phyloP scores from a whole-genome alignment of 2,113 vertebrate species.

The Alethe castanea region DNA sequence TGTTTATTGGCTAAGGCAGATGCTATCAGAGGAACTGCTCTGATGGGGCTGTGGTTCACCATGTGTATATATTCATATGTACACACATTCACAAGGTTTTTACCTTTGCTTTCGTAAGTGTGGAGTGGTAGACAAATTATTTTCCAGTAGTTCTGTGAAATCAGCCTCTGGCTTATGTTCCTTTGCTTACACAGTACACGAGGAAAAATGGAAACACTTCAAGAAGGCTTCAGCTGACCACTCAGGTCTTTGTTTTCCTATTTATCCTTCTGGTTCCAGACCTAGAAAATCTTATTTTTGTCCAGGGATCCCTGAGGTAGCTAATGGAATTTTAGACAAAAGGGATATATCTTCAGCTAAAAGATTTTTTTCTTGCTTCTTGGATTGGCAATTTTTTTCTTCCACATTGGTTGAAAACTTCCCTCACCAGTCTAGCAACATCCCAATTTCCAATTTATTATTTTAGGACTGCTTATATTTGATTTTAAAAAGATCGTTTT shows the following conservation, averaged over 20 bases:
- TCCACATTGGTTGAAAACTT: neutral
- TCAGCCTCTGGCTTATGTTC: neutral
- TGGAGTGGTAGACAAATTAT: neutral
- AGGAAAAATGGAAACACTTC: neutral
- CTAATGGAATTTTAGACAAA: neutral
- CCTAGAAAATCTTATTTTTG: neutral
- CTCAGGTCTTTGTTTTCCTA: neutral
- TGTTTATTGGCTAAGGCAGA: neutral
- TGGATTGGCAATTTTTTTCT: neutral
- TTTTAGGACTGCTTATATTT: neutral
- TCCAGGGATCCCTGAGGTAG: neutral
- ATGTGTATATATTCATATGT: rapidly evolving
- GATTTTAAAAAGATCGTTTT: neutral
- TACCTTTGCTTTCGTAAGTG: neutral
- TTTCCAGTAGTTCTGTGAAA: neutral
- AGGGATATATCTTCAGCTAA: neutral
- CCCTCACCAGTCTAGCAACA: neutral
- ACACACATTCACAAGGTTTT: neutral
- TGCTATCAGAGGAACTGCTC: neutral
- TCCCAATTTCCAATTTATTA: neutral
- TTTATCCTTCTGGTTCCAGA: neutral
- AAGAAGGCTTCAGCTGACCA: neutral
- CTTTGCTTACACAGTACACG: neutral
- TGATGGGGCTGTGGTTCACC: neutral
- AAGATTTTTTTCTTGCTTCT: neutral